Evolutionary conservation across 2,888 invertebrate species (phyloP), one percentile per base, ranked within the genome.

Genomic region (Temnothorax rugatulus): DNA sequence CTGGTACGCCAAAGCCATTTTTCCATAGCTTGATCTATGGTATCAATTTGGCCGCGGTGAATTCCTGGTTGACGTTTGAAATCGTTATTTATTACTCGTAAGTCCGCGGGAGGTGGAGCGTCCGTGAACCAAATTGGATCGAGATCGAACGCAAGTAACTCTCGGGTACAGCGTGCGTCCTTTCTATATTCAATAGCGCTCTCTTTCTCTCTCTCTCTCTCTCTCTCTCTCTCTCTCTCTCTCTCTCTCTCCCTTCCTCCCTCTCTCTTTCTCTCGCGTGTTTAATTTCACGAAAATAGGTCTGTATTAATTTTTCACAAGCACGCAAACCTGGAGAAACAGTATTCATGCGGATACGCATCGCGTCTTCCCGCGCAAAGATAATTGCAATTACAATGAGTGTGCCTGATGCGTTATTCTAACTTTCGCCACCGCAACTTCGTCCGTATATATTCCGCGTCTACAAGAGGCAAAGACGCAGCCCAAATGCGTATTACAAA

Each of bases 41-140:
- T 92, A 93, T 92, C 93, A 93, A 93, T 93, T 93, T 92, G 91
- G 90, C 91, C 89, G 88, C 90, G 90, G 90, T 89, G 91, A 93
- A 93, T 93, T 93, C 92, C 91, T 91, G 85, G 89, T 91, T 93
- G 93, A 93, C 92, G 91, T 91, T 88, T 87, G 85, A 89, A 92
- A 92, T 92, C 92, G 93, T 92, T 93, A 93, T 93, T 93, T 93
- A 93, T 92, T 91, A 89, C 91, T 87, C 87, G 89, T 88, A 91
- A 91, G 91, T 92, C 91, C 82, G 87, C 84, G 89, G 88, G 88
- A 88, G 90, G 83, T 84, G 83, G 84, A 89, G 85, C 85, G 68
- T 84, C 69, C 83, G 85, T 75, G 86, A 90, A 91, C 86, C 90
- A 90, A 90, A 91, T 90, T 90, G 88, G 90, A 91, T 88, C 85